These are phyloP conservation scores for Limosa lapponica DNA, from an alignment of 2,797 vertebrate genomes.

Conservation along the genomic window DNA sequence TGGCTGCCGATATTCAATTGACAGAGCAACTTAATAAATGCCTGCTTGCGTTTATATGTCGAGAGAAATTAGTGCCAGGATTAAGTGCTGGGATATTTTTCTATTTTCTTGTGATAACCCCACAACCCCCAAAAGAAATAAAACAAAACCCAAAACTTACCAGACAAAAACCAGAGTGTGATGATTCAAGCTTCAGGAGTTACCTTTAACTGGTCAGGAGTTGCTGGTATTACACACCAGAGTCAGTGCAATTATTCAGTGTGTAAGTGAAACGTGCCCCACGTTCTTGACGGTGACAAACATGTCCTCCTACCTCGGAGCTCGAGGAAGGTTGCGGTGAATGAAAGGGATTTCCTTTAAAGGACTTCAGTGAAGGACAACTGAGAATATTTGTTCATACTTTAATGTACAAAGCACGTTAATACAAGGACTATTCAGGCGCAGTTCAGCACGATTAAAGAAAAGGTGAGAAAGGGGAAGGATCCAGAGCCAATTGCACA, in stretches of 20 bases:
- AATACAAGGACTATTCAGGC: background rate
- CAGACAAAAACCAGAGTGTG: background rate
- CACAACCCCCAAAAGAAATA: no score
- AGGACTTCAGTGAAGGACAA: background rate
- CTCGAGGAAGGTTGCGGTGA: background rate
- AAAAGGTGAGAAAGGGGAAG: background rate
- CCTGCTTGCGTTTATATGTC: background rate
- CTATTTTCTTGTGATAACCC: background rate
- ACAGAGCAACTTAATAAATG: background rate
- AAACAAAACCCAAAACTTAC: background rate
- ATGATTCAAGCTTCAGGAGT: background rate
- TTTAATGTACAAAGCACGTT: background rate
- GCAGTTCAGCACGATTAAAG: background rate
- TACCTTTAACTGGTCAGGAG: background rate
- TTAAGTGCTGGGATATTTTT: background rate
- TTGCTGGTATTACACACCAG: background rate
- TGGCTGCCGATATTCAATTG: background rate
- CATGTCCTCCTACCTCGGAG: background rate
- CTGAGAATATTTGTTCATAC: background rate
- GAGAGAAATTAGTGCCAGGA: background rate
- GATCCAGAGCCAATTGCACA: background rate
- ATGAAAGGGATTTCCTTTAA: background rate
- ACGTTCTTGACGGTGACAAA: fast-evolving
- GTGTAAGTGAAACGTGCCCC: background rate
- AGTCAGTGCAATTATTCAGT: background rate